phyloP scores from a whole-genome alignment of 30 jellyfish, hydroid and myxozoan genomes.

The Hydra vulgaris region DNA sequence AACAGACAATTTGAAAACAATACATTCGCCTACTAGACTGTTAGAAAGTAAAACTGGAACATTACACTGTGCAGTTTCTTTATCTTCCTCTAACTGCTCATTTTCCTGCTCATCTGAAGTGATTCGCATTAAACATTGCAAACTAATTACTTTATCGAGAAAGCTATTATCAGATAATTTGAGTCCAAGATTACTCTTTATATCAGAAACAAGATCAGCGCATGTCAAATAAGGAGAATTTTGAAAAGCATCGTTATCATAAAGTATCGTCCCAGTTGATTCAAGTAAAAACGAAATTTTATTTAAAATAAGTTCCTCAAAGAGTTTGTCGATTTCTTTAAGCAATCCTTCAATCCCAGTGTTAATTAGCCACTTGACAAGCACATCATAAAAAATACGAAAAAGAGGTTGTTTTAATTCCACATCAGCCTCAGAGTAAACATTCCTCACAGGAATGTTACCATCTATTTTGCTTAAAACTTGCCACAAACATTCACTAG shows the following conservation, averaged over 20 bases:
- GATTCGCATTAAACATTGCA: conserved; percentile 9
- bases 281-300: conserved; percentile 18
- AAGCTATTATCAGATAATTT: conserved; percentile 7
- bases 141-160: conserved; percentile 10
- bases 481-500: conserved; percentile 12
- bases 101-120: conserved; percentile 3
- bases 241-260: conserved; percentile 8
- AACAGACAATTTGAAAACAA: not conserved
- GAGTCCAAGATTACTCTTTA: not conserved
- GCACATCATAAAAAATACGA: conserved; percentile 15
- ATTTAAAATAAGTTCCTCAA: conserved; percentile 1
- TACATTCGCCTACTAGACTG: conserved; percentile 10
- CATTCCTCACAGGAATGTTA: not conserved
- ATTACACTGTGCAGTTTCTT: not conserved
- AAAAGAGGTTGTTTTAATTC: conserved; percentile 1
- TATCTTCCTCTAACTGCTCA: conserved; percentile 7
- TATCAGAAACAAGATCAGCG: not conserved
- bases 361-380: conserved; percentile 13
- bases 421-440: not conserved
- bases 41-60: conserved; percentile 20
- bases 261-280: conserved; percentile 15
- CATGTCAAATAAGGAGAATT: conserved; percentile 2
- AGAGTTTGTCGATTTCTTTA: conserved; percentile 7
- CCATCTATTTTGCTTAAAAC: not conserved
- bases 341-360: conserved; percentile 13